Evolutionary conservation across 2,888 invertebrate genomes (phyloP).

Genomic region (Coremacera marginata): DNA sequence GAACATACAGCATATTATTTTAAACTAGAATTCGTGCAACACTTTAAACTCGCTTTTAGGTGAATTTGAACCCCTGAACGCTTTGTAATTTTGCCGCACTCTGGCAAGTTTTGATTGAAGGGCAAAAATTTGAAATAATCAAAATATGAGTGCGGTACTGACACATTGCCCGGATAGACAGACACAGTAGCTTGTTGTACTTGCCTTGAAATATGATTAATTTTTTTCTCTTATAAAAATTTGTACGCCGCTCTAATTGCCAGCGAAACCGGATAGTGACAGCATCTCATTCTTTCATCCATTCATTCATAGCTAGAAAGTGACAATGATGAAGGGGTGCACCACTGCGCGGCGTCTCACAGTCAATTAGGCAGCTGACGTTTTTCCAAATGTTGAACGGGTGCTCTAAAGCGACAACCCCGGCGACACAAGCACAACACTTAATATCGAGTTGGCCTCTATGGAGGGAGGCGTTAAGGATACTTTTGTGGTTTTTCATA

Average conservation of each 20-base stretch:
- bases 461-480: background rate
- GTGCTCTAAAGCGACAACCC: background rate
- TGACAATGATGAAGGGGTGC: background rate
- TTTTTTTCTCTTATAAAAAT: too few species aligned
- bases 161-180: background rate
- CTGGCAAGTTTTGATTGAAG: background rate
- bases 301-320: too few species aligned
- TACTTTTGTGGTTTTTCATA: conserved; percentile 2
- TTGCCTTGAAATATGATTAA: too few species aligned
- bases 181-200: background rate
- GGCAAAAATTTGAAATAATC: conserved; percentile 2
- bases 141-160: background rate
- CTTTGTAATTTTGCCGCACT: too few species aligned
- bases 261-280: background rate
- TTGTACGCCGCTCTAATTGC: background rate
- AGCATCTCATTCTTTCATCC: background rate
- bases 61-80: too few species aligned
- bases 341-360: background rate
- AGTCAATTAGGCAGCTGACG: conserved; percentile 29
- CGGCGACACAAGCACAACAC: background rate
- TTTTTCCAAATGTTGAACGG: background rate
- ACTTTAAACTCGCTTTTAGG: too few species aligned
- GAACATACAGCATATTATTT: too few species aligned
- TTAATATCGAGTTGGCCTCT: background rate
- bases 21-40: too few species aligned